phyloP scores from a whole-genome alignment of 2,888 invertebrate species.

The Falcaria lacertinaria region DNA sequence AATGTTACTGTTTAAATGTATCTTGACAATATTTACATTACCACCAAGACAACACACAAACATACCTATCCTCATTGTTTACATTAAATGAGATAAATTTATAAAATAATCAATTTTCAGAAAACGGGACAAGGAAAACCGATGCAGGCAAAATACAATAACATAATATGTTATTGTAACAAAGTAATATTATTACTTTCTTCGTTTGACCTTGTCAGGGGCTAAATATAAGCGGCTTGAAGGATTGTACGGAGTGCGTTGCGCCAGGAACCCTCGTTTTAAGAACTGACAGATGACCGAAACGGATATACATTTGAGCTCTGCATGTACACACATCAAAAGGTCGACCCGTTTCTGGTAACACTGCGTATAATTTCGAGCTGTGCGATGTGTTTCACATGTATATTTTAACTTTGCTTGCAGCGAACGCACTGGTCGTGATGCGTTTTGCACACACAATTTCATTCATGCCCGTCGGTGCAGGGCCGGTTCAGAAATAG shows the following conservation, averaged over 20 bases:
- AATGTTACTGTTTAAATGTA: too few species aligned
- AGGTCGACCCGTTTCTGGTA: conserved; percentile 43
- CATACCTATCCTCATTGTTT: too few species aligned
- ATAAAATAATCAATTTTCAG: too few species aligned
- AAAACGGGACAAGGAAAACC: too few species aligned
- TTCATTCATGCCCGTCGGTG: background rate
- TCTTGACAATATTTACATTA: too few species aligned
- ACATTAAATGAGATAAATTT: too few species aligned
- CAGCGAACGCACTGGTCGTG: background rate
- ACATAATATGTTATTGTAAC: conserved; percentile 5
- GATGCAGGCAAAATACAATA: conserved; percentile 3
- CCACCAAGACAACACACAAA: too few species aligned
- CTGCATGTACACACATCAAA: conserved; percentile 26
- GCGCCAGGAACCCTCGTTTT: conserved; percentile 33
- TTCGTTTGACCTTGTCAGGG: conserved; percentile 15
- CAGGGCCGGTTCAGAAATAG: background rate
- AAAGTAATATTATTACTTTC: too few species aligned
- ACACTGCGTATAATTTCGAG: conserved; percentile 43
- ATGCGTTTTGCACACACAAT: background rate
- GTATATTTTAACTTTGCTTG: conserved; percentile 2
- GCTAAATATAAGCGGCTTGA: conserved; percentile 22
- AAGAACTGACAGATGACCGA: conserved; percentile 45
- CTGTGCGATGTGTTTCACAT: conserved; percentile 14
- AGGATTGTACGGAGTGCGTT: conserved; percentile 11
- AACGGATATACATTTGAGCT: conserved; percentile 42